Base-by-base conservation (phyloP, 2,113 vertebrate genomes). In the Corythoichthys intestinalis region DNA sequence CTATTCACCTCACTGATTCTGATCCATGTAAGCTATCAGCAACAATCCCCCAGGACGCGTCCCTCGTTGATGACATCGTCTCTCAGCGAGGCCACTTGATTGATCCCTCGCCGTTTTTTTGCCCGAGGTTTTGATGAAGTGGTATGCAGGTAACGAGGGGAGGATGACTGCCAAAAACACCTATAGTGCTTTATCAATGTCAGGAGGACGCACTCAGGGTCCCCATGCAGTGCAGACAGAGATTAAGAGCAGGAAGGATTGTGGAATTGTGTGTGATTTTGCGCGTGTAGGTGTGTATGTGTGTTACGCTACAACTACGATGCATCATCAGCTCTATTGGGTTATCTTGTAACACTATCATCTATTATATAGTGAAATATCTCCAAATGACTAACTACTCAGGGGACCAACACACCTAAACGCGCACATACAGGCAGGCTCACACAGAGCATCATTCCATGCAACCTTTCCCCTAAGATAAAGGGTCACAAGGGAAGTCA, bases 1-100 rank as follows among this genome's bases (percentile, higher is more conserved):
- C 62, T 63, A 13, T 47, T 39, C 28, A 50, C 64, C 12, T 62
- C 64, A 38, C 67, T 38, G 69, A 63, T 74, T 61, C 81, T 84
- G 83, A 81, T 80, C 77, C 78, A 78, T 84, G 78, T 79, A 74
- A 71, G 70, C 81, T 82, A 78, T 83, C 81, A 76, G 78, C 80
- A 64, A 28, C 71, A 39, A 61, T 75, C 69, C 82, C 84, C 73
- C 63, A 20, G 73, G 82, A 85, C 83, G 81, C 4, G 60, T 73
- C 76, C 69, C 77, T 83, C 69, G 66, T 66, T 81, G 86, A 89
- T 91, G 88, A 89, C 88, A 88, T 88, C 86, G 87, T 90, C 83
- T 85, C 81, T 87, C 87, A 80, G 81, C 65, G 47, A 75, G 80
- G 72, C 73, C 80, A 80, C 73, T 78, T 91, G 88, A 91, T 88